Evolutionary conservation across 2,797 vertebrate genomes (phyloP), one percentile per base, ranked within the genome.

Genomic region (Crax fasciolata): DNA sequence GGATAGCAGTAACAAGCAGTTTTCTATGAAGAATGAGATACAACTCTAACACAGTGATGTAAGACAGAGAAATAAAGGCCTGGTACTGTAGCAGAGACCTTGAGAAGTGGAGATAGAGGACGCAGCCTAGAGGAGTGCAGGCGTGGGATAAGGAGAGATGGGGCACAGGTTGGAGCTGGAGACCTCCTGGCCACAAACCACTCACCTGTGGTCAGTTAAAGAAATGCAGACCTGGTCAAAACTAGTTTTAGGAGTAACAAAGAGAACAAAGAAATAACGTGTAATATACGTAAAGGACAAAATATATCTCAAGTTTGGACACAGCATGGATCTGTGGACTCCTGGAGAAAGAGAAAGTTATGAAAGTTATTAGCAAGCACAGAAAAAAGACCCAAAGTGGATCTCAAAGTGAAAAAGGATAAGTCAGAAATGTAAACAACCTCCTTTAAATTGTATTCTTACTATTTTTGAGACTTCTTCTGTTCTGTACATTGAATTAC

Each of bases 91-190:
- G 30, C 41, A 80, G 35, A 11, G 35, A 67, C 48, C 54, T 84
- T 55, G 46, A 43, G 48, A 38, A 49, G 30, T 12, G 23, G n/a
- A 75, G 43, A 46, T 11, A 58, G 7, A 32, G 27, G 55, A 51
- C 16, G 15, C 0, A 0, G 27, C 1, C 0, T 23, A 30, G 43
- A 62, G 7, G 25, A 61, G 23, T 7, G 19, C n/a, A 32, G 27
- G 41, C 14, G 1, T 17, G 35, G 49, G 7, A 9, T 46, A n/a
- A 63, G 19, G 58, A 46, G 32, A 57, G 57, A 23, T 35, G 32
- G 28, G 11, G 38, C 15, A 7, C 30, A 32, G 23, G 23, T 39
- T 58, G 30, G 28, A 3, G 20, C 38, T 41, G 44, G 63, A 57
- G 27, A 58, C 28, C 41, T 49, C 35, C 4, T 43, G 46, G 17